Conservation (phyloP, 2,888 invertebrate genomes). For the Drosophila fulvimacula region DNA sequence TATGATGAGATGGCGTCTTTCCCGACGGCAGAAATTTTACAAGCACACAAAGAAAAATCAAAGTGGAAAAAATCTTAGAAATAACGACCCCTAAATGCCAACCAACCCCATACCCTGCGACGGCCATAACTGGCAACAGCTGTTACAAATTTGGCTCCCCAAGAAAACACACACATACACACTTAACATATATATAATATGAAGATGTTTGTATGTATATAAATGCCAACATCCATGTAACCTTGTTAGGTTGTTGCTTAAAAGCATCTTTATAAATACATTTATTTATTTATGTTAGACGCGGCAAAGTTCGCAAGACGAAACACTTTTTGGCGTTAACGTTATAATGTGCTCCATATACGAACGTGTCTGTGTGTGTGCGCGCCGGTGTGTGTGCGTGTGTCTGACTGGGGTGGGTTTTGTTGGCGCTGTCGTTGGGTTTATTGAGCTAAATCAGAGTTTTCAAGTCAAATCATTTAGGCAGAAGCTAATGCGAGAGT, state of each 20-base stretch:
- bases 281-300: slow-evolving; percentile 81
- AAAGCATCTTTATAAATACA: slow-evolving; percentile 81
- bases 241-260: slow-evolving; percentile 78
- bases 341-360: slow-evolving; percentile 68
- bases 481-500: slow-evolving; percentile 63
- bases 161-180: slow-evolving; percentile 12
- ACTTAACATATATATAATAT: slow-evolving; percentile 16
- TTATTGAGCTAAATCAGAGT: slow-evolving; percentile 75
- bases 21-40: slow-evolving; percentile 56
- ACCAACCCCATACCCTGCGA: slow-evolving; percentile 55
- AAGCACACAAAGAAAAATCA: slow-evolving; percentile 35
- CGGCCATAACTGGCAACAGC: slow-evolving; percentile 73
- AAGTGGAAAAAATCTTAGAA: slow-evolving; percentile 27
- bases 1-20: too few species aligned
- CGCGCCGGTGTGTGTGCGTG: slow-evolving; percentile 1
- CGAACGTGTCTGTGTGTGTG: not conserved
- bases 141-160: slow-evolving; percentile 67
- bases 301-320: slow-evolving; percentile 65
- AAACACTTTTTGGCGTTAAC: slow-evolving; percentile 68
- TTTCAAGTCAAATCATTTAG: slow-evolving; percentile 70
- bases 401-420: slow-evolving; percentile 26
- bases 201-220: slow-evolving; percentile 23
- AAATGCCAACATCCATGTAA: slow-evolving; percentile 50
- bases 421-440: slow-evolving; percentile 21
- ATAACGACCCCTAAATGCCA: slow-evolving; percentile 67